These are phyloP conservation scores for Amphimallon solstitiale DNA, from an alignment of 2,888 invertebrate species.

Conservation along the genomic window DNA sequence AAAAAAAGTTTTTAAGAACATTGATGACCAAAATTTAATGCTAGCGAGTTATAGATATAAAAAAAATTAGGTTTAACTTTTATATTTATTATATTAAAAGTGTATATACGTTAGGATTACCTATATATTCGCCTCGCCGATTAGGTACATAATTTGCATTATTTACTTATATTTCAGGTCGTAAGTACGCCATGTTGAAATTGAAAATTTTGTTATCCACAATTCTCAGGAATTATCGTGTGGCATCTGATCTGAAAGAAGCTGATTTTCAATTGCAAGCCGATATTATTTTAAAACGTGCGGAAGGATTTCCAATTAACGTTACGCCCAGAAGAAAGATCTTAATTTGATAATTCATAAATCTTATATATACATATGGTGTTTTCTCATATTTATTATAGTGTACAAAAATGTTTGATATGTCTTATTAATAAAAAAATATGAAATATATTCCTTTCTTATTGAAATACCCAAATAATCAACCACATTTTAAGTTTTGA, in stretches of 20 bases:
- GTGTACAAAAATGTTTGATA: background rate
- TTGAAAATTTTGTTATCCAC: slow-evolving; percentile 79
- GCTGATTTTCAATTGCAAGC: slow-evolving; percentile 74
- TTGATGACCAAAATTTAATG: too few relatives aligned
- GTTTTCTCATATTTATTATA: background rate
- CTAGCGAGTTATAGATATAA: too few relatives aligned
- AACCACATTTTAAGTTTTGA: too few relatives aligned
- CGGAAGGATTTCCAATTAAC: slow-evolving; percentile 78
- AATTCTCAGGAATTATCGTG: slow-evolving; percentile 74
- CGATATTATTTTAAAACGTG: slow-evolving; percentile 79
- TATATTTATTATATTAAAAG: too few relatives aligned
- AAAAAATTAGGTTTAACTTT: too few relatives aligned
- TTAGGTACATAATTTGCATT: too few relatives aligned
- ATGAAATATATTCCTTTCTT: too few relatives aligned
- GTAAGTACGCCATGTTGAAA: slow-evolving; percentile 84
- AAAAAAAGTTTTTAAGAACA: too few relatives aligned
- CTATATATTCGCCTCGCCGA: too few relatives aligned
- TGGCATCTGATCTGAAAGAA: slow-evolving; percentile 72
- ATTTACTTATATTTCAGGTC: slow-evolving; percentile 69
- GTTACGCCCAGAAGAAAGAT: slow-evolving; percentile 71
- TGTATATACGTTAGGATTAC: too few relatives aligned
- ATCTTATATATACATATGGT: background rate
- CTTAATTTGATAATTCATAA: background rate
- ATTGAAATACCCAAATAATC: too few relatives aligned
- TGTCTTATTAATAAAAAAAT: too few relatives aligned